These are phyloP conservation scores for Tadarida brasiliensis DNA, from an alignment of 2,797 vertebrate species.

Conservation along the genomic window DNA sequence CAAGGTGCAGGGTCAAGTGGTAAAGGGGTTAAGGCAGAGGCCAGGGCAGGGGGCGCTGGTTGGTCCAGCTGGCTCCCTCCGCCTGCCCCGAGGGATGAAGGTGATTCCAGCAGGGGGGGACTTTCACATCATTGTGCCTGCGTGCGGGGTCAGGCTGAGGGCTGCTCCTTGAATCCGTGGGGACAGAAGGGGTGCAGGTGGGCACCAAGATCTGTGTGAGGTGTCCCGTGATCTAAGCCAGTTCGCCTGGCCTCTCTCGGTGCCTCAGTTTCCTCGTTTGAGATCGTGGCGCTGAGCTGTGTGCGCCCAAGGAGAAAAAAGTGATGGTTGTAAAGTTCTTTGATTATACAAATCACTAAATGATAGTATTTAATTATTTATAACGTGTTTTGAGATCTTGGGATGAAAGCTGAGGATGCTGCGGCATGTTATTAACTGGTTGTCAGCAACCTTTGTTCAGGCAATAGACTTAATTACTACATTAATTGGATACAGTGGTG, in stretches of 20 bases:
- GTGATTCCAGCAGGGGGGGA: not conserved
- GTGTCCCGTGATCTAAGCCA: not conserved
- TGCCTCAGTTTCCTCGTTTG: constrained; percentile 44
- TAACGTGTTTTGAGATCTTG: constrained; percentile 68
- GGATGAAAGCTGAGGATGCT: constrained; percentile 65
- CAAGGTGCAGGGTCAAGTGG: constrained; percentile 78
- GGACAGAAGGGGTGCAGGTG: not conserved
- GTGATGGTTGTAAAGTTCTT: constrained; percentile 33
- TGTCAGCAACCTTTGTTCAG: constrained; percentile 73
- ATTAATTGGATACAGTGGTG: constrained; percentile 58
- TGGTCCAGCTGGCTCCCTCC: constrained; percentile 56
- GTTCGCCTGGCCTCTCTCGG: not conserved
- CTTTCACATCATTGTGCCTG: not conserved
- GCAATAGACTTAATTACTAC: constrained; percentile 76
- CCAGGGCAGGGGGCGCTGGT: constrained; percentile 80
- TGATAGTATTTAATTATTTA: constrained; percentile 80
- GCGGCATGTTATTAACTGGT: constrained; percentile 63
- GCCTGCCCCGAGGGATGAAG: not conserved
- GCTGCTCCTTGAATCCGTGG: not conserved
- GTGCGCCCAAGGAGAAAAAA: not conserved
- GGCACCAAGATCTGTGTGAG: not conserved
- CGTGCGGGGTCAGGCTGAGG: not conserved
- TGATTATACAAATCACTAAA: constrained; percentile 75
- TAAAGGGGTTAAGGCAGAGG: constrained; percentile 76
- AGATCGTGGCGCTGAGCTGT: not conserved